Conservation (phyloP, 2,888 invertebrate species). For the Troglohyphantes excavatus region DNA sequence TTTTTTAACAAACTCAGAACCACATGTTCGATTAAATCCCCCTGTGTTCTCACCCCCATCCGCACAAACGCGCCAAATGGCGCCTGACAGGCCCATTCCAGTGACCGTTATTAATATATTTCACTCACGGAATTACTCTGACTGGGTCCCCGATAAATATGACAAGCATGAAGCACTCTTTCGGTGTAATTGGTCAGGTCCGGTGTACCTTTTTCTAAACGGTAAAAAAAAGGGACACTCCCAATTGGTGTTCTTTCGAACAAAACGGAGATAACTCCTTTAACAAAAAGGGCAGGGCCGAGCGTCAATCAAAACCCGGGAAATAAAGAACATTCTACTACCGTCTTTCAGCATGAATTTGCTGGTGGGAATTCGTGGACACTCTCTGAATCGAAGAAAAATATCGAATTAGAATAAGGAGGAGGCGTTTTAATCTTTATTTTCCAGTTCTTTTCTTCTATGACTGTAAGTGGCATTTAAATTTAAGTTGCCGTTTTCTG, state of each 20-base stretch:
- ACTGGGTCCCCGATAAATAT: conserved; percentile 51
- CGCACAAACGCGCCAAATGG: background rate
- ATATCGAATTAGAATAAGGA: background rate
- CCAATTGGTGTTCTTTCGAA: conserved; percentile 37
- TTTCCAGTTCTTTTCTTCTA: background rate
- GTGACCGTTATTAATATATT: conserved; percentile 54
- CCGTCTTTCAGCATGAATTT: conserved; percentile 55
- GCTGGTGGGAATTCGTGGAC: conserved; percentile 19
- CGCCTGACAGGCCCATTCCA: conserved; percentile 20
- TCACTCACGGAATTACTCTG: conserved; percentile 55
- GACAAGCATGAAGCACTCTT: conserved; percentile 66
- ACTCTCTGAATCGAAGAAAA: conserved; percentile 3
- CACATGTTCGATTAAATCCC: background rate
- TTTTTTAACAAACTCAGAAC: background rate
- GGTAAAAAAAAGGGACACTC: conserved; percentile 63
- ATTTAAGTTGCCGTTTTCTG: conserved; percentile 46
- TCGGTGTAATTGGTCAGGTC: conserved; percentile 48
- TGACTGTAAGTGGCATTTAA: conserved; percentile 27
- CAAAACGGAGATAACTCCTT: conserved; percentile 65
- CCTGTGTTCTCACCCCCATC: background rate
- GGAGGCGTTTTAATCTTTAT: background rate
- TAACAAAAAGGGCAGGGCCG: conserved; percentile 58
- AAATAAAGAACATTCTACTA: conserved; percentile 36
- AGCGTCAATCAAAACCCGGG: conserved; percentile 54
- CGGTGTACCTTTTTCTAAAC: conserved; percentile 39